Percentiles rank a stretch among this genome's conserved stretches.
Conservation (phyloP, 1,140 invertebrate genomes). For the Cyclina sinensis region DNA sequence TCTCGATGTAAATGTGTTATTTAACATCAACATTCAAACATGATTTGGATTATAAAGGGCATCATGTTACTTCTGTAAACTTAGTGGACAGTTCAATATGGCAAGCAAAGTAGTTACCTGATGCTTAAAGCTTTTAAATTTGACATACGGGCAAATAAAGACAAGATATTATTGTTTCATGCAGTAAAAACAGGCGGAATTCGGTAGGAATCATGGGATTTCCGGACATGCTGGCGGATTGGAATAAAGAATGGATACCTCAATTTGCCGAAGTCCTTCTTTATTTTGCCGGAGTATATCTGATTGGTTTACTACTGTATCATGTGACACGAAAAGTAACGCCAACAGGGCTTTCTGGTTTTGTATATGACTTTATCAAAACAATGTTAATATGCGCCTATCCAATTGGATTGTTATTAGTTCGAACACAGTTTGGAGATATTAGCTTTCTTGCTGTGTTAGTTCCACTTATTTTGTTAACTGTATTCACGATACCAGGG, state of each 20-base stretch:
- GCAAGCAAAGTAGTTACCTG: too few species aligned
- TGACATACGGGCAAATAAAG: too few species aligned
- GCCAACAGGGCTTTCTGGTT: neutral
- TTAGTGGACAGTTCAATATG: too few species aligned
- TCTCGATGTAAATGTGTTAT: too few species aligned
- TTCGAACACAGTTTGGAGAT: constrained; percentile 35
- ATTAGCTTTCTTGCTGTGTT: neutral
- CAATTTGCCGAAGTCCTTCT: neutral
- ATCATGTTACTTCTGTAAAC: too few species aligned
- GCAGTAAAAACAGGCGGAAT: too few species aligned
- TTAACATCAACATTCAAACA: too few species aligned
- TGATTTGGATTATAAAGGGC: too few species aligned
- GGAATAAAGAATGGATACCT: constrained; percentile 4
- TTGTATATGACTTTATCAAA: constrained; percentile 44
- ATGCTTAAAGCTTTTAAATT: too few species aligned
- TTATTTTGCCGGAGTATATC: neutral
- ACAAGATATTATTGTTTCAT: too few species aligned
- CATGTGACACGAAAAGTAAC: constrained; percentile 31
- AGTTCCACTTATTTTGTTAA: constrained; percentile 29
- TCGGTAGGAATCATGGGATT: neutral
- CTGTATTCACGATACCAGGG: neutral
- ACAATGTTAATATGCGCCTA: constrained; percentile 32
- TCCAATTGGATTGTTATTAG: constrained; percentile 31
- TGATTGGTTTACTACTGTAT: constrained; percentile 30
- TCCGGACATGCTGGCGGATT: neutral